Evolutionary conservation across 2,797 vertebrate genomes (phyloP), one percentile per base, ranked within the genome.

Genomic region (Karalla daura): DNA sequence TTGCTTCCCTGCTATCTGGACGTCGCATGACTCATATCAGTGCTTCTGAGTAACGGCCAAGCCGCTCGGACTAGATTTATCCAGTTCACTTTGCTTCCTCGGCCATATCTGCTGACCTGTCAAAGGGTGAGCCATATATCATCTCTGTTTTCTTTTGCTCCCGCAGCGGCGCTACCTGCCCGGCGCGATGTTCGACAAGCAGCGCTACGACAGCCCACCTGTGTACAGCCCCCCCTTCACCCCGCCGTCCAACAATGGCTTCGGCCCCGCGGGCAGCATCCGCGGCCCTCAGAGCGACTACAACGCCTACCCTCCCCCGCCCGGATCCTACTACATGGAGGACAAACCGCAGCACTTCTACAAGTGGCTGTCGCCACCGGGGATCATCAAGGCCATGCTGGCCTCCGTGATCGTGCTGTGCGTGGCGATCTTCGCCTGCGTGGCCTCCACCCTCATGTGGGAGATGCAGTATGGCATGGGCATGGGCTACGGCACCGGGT

Each of bases 391-490:
- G 69, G 84, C 86, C 40, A 92, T 97, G 92, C 84, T 93, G 77
- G 94, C 13, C 0, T 11, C 53, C 0, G 65, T 94, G 0, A 23
- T 96, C 7, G 66, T 96, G 18, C 80, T 97, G 18, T 96, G 96
- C 25, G 45, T 97, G 13, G 92, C 91, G 3, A 94, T 96, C 61
- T 97, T 97, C 0, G 96, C 95, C 53, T 97, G 96, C 0, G 96
- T 96, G 56, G 96, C 96, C 10, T 97, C 96, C 64, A 97, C 96
- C 0, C 86, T 97, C 43, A 95, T 95, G 83, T 97, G 96, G 96
- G 95, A 96, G 14, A 94, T 94, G 9, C 91, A 94, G 58, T 96
- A 96, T 0, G 93, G 93, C 1, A 9, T 78, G 63, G 86, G 89
- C 68, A 0, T 63, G 13, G 91, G 91, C 1, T 91, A 89, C 0